Conservation (phyloP, 1,140 invertebrate species). For the Cheumatopsyche charites region DNA sequence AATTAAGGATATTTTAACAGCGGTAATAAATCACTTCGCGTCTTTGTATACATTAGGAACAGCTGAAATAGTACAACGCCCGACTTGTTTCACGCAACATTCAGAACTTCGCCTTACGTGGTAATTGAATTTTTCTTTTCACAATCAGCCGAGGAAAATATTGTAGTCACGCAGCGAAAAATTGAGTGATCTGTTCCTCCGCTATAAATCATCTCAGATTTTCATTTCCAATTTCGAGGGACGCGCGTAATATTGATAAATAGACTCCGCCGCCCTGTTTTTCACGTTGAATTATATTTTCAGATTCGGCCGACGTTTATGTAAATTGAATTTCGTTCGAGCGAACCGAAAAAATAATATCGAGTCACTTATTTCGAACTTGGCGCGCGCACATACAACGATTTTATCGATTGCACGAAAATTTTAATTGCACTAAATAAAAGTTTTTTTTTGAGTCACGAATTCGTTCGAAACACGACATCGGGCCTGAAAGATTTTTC, state of each 20-base stretch:
- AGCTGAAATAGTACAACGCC: neutral
- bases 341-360: neutral
- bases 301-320: neutral
- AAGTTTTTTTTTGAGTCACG: too few relatives aligned
- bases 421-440: too few relatives aligned
- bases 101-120: neutral
- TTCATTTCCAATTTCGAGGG: conserved; percentile 12
- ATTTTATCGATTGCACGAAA: too few relatives aligned
- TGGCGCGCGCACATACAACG: too few relatives aligned
- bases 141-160: neutral
- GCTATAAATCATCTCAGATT: conserved; percentile 21
- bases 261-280: neutral
- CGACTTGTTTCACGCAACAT: neutral
- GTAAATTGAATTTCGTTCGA: conserved; percentile 4
- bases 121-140: neutral
- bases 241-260: conserved; percentile 24
- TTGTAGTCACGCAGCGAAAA: neutral
- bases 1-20: too few relatives aligned
- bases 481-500: too few relatives aligned
- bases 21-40: neutral
- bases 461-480: too few relatives aligned
- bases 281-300: conserved; percentile 1
- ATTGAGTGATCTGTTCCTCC: conserved; percentile 1
- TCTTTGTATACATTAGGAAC: neutral
- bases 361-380: neutral